These are phyloP conservation scores for Platalea minor DNA, from an alignment of 2,797 vertebrate genomes.

Conservation along the genomic window DNA sequence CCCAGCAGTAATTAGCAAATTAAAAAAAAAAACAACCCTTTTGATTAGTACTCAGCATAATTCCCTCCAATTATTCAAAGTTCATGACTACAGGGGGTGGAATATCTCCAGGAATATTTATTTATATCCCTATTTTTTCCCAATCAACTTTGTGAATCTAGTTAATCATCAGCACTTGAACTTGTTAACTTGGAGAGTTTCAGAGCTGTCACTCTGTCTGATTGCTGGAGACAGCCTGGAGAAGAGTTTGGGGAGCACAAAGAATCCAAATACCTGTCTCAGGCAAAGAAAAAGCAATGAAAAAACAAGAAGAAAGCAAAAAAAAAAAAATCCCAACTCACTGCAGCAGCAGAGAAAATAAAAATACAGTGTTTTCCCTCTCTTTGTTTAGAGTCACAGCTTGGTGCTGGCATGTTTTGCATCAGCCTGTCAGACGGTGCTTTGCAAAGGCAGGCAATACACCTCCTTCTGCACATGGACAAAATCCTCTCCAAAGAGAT, in stretches of 20 bases:
- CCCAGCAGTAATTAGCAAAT: constrained; percentile 83
- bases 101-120: constrained; percentile 82
- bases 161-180: constrained; percentile 73
- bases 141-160: constrained; percentile 78
- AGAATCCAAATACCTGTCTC: constrained; percentile 17
- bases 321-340: not conserved
- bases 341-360: constrained; percentile 36
- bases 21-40: constrained; percentile 72
- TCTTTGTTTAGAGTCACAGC: constrained; percentile 60
- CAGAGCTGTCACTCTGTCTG: constrained; percentile 67
- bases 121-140: constrained; percentile 79
- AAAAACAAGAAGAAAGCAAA: not conserved
- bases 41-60: constrained; percentile 86
- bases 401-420: constrained; percentile 62
- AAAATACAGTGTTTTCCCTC: constrained; percentile 41
- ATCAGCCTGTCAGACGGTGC: constrained; percentile 10
- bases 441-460: constrained; percentile 24
- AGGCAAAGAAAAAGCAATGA: not conserved
- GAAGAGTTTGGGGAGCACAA: constrained; percentile 14
- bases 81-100: constrained; percentile 84
- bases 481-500: not conserved
- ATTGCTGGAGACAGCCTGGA: constrained; percentile 52
- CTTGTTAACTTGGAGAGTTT: constrained; percentile 70
- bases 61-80: constrained; percentile 86
- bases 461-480: constrained; percentile 2